phyloP scores from a whole-genome alignment of 2,113 vertebrate species.

The Apteryx mantelli region DNA sequence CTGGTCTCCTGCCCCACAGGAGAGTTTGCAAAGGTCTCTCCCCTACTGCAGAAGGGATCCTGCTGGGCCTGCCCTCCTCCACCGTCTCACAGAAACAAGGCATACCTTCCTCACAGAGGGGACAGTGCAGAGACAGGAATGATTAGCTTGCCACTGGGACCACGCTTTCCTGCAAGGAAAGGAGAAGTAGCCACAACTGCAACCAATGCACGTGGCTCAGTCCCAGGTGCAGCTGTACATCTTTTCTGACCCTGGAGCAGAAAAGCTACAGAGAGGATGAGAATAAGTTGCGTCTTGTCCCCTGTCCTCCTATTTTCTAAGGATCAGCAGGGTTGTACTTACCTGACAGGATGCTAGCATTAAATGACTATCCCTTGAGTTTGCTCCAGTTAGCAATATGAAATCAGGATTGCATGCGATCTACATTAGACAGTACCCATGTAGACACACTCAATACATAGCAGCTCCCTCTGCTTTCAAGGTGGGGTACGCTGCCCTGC shows the following conservation, averaged over 20 bases:
- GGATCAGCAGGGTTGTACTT: not conserved
- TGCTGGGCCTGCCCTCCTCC: not conserved
- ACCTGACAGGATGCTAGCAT: not conserved
- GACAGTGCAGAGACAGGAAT: not conserved
- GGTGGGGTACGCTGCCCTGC: not conserved
- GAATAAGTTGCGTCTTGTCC: not conserved
- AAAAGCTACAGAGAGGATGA: not conserved
- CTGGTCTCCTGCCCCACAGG: not conserved
- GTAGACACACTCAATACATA: fast-evolving
- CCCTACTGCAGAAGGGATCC: not conserved
- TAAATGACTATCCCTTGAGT: not conserved
- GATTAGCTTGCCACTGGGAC: not conserved
- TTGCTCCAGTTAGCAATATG: not conserved
- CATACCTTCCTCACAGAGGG: not conserved
- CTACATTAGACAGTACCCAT: not conserved
- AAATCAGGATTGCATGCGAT: fast-evolving
- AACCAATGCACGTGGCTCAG: fast-evolving
- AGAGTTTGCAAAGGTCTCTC: not conserved
- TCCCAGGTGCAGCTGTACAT: not conserved
- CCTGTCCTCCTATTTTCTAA: not conserved
- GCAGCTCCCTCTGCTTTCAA: not conserved
- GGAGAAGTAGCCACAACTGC: not conserved
- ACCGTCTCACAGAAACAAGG: not conserved
- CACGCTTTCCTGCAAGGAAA: not conserved
- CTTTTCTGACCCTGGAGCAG: not conserved